Base-by-base conservation (phyloP, 2,888 invertebrate species). In the Melolontha melolontha region DNA sequence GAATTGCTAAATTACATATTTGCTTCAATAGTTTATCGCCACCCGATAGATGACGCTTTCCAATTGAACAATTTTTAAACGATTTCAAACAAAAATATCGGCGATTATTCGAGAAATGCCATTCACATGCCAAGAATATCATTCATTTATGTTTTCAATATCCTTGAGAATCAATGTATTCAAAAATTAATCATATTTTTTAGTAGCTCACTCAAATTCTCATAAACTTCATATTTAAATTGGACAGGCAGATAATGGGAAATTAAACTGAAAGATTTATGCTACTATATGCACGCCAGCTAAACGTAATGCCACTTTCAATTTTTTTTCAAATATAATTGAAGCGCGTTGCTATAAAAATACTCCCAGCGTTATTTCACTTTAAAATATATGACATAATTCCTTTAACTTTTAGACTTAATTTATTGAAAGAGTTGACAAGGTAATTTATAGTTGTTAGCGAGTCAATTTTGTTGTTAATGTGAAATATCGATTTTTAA, bases 101-200 rank as follows among this genome's bases (percentile, higher is more conserved):
- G 6, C 10, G 10, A 34, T 34, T 34, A 34, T 34, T 34, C 34
- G 7, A 34, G 22, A 22, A 22, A 22, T 22, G 22, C 22, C 1
- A 22, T 22, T n/a, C n/a, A n/a, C n/a, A n/a, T n/a, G n/a, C n/a
- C n/a, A n/a, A n/a, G n/a, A n/a, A n/a, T n/a, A n/a, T n/a, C n/a
- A n/a, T n/a, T n/a, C n/a, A n/a, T n/a, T n/a, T n/a, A n/a, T 22
- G 4, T 4, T 2, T 22, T 22, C 22, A 2, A 34, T 14, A 34
- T 52, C 34, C 51, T 52, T 52, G 34, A 52, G 27, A 52, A 17
- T 47, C 14, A 10, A 29, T 14, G 14, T 14, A 52, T 34, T 39
- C 39, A 47, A 62, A 52, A 64, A 64, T 64, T 64, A 51, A 64
- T 64, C 50, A 41, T 27, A 27, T 64, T 51, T 63, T 64, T 51